These are phyloP conservation scores for Salticus scenicus DNA, from an alignment of 2,888 invertebrate species.

Conservation along the genomic window DNA sequence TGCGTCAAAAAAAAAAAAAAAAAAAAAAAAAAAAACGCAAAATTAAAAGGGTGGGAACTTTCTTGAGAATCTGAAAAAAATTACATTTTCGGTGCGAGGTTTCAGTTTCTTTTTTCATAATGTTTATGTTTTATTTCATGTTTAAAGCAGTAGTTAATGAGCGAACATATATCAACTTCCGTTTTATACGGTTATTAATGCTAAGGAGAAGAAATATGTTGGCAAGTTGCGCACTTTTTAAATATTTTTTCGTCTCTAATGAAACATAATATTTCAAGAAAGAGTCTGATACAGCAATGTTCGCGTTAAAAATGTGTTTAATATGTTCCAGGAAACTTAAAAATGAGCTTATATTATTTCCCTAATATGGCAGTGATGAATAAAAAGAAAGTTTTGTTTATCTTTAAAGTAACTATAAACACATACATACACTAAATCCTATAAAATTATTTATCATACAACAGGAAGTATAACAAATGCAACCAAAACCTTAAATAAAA, in stretches of 20 bases:
- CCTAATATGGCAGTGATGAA: no score
- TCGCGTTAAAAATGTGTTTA: no score
- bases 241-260: neutral
- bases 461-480: no score
- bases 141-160: neutral
- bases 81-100: neutral
- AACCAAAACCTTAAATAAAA: no score
- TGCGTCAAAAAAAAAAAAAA: no score
- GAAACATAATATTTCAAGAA: neutral
- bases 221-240: neutral
- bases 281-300: neutral
- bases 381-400: no score
- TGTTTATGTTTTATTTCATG: neutral
- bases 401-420: no score
- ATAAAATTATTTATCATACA: no score
- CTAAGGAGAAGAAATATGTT: neutral
- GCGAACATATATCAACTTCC: neutral
- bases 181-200: neutral
- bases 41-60: neutral
- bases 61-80: neutral
- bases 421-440: no score
- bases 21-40: conserved; percentile 24
- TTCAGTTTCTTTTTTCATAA: neutral
- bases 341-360: no score
- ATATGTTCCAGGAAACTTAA: no score